Percentiles rank a stretch among this genome's conserved stretches.
phyloP scores from a whole-genome alignment of 1,140 invertebrate genomes.

The Phthorimaea operculella region DNA sequence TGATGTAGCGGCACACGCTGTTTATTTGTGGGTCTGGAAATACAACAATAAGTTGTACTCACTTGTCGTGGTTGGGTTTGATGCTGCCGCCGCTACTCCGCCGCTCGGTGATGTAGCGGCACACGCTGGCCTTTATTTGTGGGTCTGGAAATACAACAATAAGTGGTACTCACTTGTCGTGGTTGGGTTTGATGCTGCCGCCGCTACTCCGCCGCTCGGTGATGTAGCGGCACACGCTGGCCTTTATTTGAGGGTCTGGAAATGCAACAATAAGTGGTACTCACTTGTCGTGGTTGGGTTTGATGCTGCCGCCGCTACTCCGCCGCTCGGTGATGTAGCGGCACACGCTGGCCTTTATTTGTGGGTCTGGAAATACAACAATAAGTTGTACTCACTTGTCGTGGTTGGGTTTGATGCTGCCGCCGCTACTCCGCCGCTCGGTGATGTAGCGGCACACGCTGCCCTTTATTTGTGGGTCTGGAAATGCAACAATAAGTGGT shows the following conservation, averaged over 20 bases:
- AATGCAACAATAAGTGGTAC: slow-evolving; percentile 21
- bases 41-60: slow-evolving; percentile 29
- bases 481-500: too few relatives aligned
- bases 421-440: slow-evolving; percentile 43
- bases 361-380: slow-evolving; percentile 80
- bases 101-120: slow-evolving; percentile 72
- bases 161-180: slow-evolving; percentile 58
- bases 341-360: slow-evolving; percentile 79
- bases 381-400: slow-evolving; percentile 64
- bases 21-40: slow-evolving; percentile 83
- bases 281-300: slow-evolving; percentile 56
- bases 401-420: slow-evolving; percentile 39
- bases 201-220: slow-evolving; percentile 46
- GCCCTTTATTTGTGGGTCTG: slow-evolving; percentile 84
- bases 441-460: slow-evolving; percentile 81
- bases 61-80: slow-evolving; percentile 54
- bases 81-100: slow-evolving; percentile 30
- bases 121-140: slow-evolving; percentile 78
- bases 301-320: slow-evolving; percentile 30
- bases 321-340: slow-evolving; percentile 73
- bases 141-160: slow-evolving; percentile 74
- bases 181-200: slow-evolving; percentile 32
- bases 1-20: slow-evolving; percentile 78
- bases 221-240: slow-evolving; percentile 78
- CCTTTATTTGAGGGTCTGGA: slow-evolving; percentile 83